phyloP scores from a whole-genome alignment of 2,797 vertebrate species.

The Lutjanus argentimaculatus region DNA sequence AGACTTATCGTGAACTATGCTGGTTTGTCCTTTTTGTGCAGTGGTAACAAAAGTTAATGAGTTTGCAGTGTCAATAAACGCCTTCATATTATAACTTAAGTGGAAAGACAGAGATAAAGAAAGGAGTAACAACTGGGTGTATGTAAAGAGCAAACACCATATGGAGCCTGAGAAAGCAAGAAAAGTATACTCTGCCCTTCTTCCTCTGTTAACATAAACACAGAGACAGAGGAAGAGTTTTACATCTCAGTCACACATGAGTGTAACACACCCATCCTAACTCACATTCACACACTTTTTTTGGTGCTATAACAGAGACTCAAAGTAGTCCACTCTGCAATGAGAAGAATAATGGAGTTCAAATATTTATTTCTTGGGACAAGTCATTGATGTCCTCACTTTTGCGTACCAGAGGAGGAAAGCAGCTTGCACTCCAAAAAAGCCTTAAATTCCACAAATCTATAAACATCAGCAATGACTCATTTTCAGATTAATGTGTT shows the following conservation, averaged over 20 bases:
- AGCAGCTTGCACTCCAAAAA: background rate
- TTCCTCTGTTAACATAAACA: constrained; percentile 26
- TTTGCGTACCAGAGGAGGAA: background rate
- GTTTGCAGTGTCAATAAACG: constrained; percentile 29
- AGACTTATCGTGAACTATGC: too few relatives aligned
- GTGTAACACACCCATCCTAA: background rate
- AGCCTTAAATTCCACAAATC: background rate
- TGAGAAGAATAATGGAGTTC: background rate
- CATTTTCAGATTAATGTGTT: too few relatives aligned
- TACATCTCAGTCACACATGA: background rate
- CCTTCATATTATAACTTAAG: background rate
- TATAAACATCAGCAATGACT: too few relatives aligned
- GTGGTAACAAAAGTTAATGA: constrained; percentile 2
- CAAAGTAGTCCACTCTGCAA: background rate
- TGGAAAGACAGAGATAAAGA: background rate
- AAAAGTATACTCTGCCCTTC: background rate
- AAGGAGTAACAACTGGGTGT: background rate
- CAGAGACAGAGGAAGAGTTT: constrained; percentile 7
- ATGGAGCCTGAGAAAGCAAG: background rate
- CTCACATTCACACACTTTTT: background rate
- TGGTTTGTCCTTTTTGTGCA: constrained; percentile 4
- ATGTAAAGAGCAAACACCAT: background rate
- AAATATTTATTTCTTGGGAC: too few relatives aligned
- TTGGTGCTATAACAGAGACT: background rate
- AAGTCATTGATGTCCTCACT: too few relatives aligned